Base-by-base conservation (phyloP, 2,113 vertebrate genomes). In the Beaufortia kweichowensis region DNA sequence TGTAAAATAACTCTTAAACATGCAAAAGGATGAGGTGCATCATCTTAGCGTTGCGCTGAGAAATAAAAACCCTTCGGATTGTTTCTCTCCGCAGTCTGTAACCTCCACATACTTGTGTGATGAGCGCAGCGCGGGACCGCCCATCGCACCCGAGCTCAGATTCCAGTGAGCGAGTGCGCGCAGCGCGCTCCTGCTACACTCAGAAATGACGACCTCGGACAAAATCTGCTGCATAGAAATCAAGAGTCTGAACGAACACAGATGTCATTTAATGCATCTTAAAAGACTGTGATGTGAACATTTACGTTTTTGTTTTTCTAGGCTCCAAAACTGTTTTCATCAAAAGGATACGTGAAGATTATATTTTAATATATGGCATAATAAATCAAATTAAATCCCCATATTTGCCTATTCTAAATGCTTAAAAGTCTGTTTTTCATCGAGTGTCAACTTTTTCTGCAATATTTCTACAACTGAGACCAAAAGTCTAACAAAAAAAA, bases 91-190 rank as follows among this genome's bases (percentile, higher is more conserved):
- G 21, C 39, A 74, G 39, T 61, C 57, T 23, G 55, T 48, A 74
- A 74, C 24, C 41, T 61, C 19, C 57, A 61, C 71, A 74, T 74
- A 74, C 39, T 61, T 74, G 71, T 46, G 57, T 62, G 71, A 61
- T 74, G 71, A 74, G 57, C 71, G 71, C 71, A 74, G 71, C 56
- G 56, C 71, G 56, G 19, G 56, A 28, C 56, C 57, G 57, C 71
- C 55, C 70, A 24, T 41, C 56, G 21, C 68, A 19, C 26, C 69
- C 43, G 43, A 14, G 35, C 69, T 60, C 55, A 4, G 53, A 72
- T 72, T 72, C 69, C 69, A n/a, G 66, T 7, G 46, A 9, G 41
- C 43, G 46, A 46, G 63, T 17, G 15, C 39, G 65, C 41, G 43
- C 43, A 3, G 53, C 68, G 68, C 29, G 68, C 29, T 33, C 48